Evolutionary conservation across 2,888 invertebrate species (phyloP), one percentile per base, ranked within the genome.

Genomic region (Atethmia centrago): DNA sequence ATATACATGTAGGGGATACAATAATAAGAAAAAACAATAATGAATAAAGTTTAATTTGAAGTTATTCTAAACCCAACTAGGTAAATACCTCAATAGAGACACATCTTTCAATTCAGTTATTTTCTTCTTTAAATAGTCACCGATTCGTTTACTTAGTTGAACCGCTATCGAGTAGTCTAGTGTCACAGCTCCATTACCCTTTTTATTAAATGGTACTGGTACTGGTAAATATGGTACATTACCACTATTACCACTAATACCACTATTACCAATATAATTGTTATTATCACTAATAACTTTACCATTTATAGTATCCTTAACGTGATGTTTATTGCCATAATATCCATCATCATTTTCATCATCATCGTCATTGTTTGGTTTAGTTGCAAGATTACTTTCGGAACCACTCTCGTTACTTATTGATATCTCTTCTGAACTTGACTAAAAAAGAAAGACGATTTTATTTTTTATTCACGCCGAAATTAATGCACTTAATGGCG

Each of bases 341-440:
- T 71, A 71, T 42, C 70, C 42, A 21, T 68, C 47, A 9, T 63
- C 8, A n/a, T n/a, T n/a, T n/a, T n/a, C n/a, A 19, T 12, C 19
- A 45, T 5, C 3, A 0, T 45, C 25, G 21, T 21, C 3, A n/a
- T 51, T n/a, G 0, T 51, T 31, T n/a, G 51, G n/a, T 31, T 53
- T 31, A 16, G 1, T 12, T 55, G 0, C 3, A 31, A 16, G 3
- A 53, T 7, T 0, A 10, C 3, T 45, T 45, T 4, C 14, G 14
- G 0, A 0, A 63, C 14, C 2, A 47, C 9, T n/a, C 16, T 64
- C 31, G 64, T 64, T 19, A 31, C 64, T 31, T 53, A 19, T 19
- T 53, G 53, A 31, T 64, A 16, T 53, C n/a, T 31, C 64, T n/a
- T 53, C 3, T 31, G 64, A 64, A 2, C 12, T 55, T 19, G 53